Conservation (phyloP, 1,140 invertebrate genomes). For the Chlorops oryzae region DNA sequence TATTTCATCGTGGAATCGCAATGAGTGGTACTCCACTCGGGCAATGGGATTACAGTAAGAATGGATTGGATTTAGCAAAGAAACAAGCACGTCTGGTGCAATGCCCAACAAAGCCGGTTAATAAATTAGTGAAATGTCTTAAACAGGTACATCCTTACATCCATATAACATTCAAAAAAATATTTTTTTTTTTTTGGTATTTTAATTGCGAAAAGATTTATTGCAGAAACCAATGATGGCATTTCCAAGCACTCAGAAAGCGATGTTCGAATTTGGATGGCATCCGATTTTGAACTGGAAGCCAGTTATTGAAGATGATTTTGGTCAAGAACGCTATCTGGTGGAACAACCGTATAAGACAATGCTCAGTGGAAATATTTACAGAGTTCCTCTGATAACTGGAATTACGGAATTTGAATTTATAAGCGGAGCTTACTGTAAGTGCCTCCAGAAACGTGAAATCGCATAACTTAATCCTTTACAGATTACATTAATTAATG, state of each 20-base stretch:
- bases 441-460: slow-evolving; percentile 26
- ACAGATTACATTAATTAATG: slow-evolving; percentile 28
- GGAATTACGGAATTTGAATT: slow-evolving; percentile 63
- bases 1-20: slow-evolving; percentile 53
- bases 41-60: slow-evolving; percentile 34
- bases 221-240: slow-evolving; percentile 49
- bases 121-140: slow-evolving; percentile 22
- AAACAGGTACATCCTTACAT: too few species aligned
- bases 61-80: slow-evolving; percentile 54
- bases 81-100: slow-evolving; percentile 61
- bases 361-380: slow-evolving; percentile 53
- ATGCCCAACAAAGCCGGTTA: slow-evolving; percentile 52
- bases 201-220: too few species aligned
- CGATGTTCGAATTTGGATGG: slow-evolving; percentile 51
- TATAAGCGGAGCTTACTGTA: slow-evolving; percentile 49
- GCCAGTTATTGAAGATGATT: slow-evolving; percentile 62
- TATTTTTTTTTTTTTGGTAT: too few species aligned
- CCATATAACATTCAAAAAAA: too few species aligned
- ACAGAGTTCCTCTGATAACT: slow-evolving; percentile 62
- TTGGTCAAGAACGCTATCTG: slow-evolving; percentile 62
- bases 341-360: slow-evolving; percentile 55
- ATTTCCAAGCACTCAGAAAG: slow-evolving; percentile 48
- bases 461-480: background rate
- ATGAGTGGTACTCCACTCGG: slow-evolving; percentile 52
- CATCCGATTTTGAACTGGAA: slow-evolving; percentile 55